Conservation (phyloP, 2,797 vertebrate genomes). For the Nasua narica region DNA sequence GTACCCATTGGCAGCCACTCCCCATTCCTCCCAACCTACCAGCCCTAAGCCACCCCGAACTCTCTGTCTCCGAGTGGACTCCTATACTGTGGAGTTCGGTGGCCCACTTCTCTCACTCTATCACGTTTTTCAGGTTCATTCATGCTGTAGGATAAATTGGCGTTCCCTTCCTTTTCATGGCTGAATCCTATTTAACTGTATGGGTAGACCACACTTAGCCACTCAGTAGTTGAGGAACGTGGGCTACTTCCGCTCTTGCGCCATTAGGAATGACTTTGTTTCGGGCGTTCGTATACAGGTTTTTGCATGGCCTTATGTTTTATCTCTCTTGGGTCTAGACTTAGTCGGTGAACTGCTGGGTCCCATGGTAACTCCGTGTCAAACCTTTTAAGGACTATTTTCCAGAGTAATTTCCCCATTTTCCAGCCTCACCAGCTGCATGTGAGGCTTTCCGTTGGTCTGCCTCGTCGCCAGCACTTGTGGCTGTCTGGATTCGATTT, state of each 20-base stretch:
- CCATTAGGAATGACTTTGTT: neutral
- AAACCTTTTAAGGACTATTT: neutral
- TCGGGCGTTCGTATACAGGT: neutral
- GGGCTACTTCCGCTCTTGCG: neutral
- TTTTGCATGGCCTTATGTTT: neutral
- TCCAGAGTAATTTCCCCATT: neutral
- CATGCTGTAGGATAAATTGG: neutral
- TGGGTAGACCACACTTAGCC: neutral
- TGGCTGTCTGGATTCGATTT: neutral
- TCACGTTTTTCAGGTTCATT: neutral
- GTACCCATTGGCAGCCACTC: neutral
- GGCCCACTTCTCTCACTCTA: neutral
- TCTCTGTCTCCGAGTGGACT: neutral
- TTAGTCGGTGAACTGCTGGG: neutral
- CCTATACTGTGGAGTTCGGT: neutral
- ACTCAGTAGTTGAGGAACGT: neutral
- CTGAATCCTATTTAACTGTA: neutral
- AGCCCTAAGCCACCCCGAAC: neutral
- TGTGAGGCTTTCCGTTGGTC: neutral
- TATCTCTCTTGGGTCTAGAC: neutral
- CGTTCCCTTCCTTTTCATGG: neutral
- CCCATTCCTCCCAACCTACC: neutral
- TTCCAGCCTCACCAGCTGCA: neutral
- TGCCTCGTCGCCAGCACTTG: neutral
- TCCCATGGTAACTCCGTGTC: neutral